Conservation (phyloP, 2,888 invertebrate genomes). For the Sisyra terminalis region DNA sequence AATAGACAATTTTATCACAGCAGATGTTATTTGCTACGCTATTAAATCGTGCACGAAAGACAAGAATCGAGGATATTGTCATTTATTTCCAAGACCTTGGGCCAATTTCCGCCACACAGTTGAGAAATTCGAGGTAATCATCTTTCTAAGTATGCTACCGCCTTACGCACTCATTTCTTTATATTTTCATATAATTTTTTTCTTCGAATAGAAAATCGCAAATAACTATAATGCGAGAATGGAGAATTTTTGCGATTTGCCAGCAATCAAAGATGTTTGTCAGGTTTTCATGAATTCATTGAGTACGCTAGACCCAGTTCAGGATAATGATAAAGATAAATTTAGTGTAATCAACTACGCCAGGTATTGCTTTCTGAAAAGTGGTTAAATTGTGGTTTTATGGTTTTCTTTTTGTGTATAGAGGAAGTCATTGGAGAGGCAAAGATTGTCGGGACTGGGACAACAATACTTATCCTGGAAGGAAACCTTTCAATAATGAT, state of each 20-base stretch:
- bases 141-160: no score
- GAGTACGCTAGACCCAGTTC: slow-evolving; percentile 16
- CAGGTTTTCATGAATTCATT: slow-evolving; percentile 17
- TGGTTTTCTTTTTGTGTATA: slow-evolving; percentile 10
- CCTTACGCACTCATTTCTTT: slow-evolving; percentile 5
- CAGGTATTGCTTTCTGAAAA: slow-evolving; percentile 14
- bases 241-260: slow-evolving; percentile 17
- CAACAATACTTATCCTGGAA: slow-evolving; percentile 18
- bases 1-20: slow-evolving; percentile 16
- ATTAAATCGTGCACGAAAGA: slow-evolving; percentile 18
- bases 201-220: no score
- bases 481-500: slow-evolving; percentile 15
- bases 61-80: slow-evolving; percentile 17
- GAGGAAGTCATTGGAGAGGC: slow-evolving; percentile 21
- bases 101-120: slow-evolving; percentile 10
- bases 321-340: slow-evolving; percentile 19
- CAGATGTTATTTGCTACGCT: slow-evolving; percentile 20
- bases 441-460: slow-evolving; percentile 19
- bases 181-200: no score
- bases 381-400: slow-evolving; percentile 5
- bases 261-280: slow-evolving; percentile 18
- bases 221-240: no score
- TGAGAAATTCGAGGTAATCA: not conserved
- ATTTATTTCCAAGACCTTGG: slow-evolving; percentile 19
- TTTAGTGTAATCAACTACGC: slow-evolving; percentile 17